Percentiles rank a stretch among this genome's conserved stretches.
Evolutionary conservation across 2,113 vertebrate genomes (phyloP).

Genomic region (Hyperoodon ampullatus): DNA sequence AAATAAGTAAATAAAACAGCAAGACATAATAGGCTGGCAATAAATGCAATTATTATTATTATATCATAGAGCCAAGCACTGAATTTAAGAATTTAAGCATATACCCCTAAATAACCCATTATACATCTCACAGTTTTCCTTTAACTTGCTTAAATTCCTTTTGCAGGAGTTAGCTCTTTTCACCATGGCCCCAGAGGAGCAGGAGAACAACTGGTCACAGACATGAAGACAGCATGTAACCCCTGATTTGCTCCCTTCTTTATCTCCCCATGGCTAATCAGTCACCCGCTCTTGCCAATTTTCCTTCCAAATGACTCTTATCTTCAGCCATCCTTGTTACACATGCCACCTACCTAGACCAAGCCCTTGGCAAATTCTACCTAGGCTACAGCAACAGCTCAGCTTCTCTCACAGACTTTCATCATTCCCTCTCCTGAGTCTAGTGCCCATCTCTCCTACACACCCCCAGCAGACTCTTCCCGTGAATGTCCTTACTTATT

Average conservation of each 20-base stretch:
- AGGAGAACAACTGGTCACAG: background rate
- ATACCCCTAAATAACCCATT: background rate
- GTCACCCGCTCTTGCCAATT: background rate
- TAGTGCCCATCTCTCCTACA: background rate
- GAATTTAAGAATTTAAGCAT: constrained; percentile 10
- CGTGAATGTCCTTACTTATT: background rate
- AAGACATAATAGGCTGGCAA: background rate
- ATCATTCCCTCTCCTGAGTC: background rate
- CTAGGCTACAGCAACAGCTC: background rate
- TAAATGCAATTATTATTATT: background rate
- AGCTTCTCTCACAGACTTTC: background rate
- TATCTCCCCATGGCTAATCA: background rate
- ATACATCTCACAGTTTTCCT: background rate
- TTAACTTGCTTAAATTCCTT: background rate
- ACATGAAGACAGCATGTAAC: background rate
- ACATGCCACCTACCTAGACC: background rate
- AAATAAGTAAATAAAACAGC: background rate
- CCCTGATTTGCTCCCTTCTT: background rate
- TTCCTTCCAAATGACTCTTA: background rate
- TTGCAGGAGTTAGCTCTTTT: background rate
- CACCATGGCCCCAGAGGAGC: background rate
- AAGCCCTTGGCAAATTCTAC: background rate
- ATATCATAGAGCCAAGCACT: background rate
- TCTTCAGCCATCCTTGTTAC: background rate
- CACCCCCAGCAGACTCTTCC: background rate